Conservation (phyloP, 2,113 vertebrate species). For the Heterotis niloticus region DNA sequence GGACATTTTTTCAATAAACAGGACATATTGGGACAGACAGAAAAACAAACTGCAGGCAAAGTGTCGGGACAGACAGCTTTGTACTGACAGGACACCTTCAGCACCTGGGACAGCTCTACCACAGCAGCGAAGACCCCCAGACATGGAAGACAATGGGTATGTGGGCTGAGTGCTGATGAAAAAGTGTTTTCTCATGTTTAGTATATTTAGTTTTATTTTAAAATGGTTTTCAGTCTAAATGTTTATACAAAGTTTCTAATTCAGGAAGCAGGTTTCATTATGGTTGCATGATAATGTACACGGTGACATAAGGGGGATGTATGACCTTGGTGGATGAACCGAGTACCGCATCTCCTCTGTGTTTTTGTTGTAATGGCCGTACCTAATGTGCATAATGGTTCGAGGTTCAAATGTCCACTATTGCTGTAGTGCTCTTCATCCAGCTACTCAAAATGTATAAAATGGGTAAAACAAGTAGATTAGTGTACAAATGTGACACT, state of each 20-base stretch:
- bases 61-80: not conserved
- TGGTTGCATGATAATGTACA: not conserved
- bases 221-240: not conserved
- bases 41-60: not conserved
- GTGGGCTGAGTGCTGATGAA: constrained; percentile 1
- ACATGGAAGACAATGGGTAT: constrained; percentile 14
- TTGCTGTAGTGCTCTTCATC: too few species aligned
- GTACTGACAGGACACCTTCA: not conserved
- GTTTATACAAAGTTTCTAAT: not conserved
- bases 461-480: too few species aligned
- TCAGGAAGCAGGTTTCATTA: not conserved
- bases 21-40: too few species aligned
- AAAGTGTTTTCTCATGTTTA: too few species aligned
- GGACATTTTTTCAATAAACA: not conserved
- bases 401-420: too few species aligned
- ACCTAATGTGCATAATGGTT: too few species aligned
- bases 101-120: constrained; percentile 6
- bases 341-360: too few species aligned
- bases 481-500: too few species aligned
- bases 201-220: not conserved
- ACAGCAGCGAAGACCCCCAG: not conserved
- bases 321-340: too few species aligned
- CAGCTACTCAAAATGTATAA: too few species aligned
- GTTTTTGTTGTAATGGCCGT: too few species aligned
- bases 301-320: too few species aligned